Evolutionary conservation across 2,888 invertebrate species (phyloP), one percentile per base, ranked within the genome.

Genomic region (Aethes cnicana): DNA sequence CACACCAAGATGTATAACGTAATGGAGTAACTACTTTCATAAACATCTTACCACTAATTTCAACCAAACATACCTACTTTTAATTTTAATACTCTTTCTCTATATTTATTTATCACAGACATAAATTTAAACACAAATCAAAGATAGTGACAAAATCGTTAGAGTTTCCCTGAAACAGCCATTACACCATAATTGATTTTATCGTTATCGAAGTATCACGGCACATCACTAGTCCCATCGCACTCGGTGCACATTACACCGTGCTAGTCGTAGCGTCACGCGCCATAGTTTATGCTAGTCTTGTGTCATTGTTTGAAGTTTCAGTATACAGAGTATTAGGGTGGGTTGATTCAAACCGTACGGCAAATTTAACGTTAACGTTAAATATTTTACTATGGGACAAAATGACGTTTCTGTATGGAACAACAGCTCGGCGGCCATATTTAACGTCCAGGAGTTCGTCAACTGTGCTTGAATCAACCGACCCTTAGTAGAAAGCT

Each of bases 121-220:
- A 8, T 12, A 26, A 44, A 33, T 8, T 11, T 3, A 26, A 42
- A 20, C 35, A 32, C 25, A 17, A 18, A 28, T 18, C 30, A 30
- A 52, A 44, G 23, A 20, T 52, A 44, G 52, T 52, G 52, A 52
- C 44, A 32, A 33, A 32, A 44, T 52, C 46, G 44, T 52, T 52
- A 46, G 14, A 32, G 44, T 39, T 46, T 28, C 37, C 30, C 44
- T 33, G 32, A 46, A 39, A 46, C 32, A 11, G 32, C 46, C 20
- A 52, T 52, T 52, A 46, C 12, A 9, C n/a, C n/a, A 28, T 32
- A 46, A 52, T 52, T 36, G 52, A 33, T 46, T 52, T 52, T 32
- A 52, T 52, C 52, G 52, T 25, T 52, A 26, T 52, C 52, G 44
- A 39, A 46, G 26, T 46, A 46, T 47, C 53, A 44, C 33, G 35